Evolutionary conservation across 1,140 invertebrate species (phyloP), one percentile per base, ranked within the genome.

Genomic region (Reticulitermes speratus): DNA sequence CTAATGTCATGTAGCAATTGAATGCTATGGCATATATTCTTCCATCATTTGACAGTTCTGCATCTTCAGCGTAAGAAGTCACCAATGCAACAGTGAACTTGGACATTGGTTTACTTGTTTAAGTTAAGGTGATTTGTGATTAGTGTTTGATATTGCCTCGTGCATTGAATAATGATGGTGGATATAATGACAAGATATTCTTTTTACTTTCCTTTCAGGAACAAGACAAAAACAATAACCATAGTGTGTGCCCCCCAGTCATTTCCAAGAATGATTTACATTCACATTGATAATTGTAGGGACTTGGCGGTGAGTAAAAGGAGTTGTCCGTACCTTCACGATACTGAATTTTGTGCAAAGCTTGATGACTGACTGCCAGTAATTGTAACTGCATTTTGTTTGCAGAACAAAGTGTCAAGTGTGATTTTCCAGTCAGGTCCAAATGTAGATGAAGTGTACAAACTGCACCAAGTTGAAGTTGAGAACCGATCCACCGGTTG

Each of bases 281-380:
- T 99, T 45, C 97, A 99, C 89, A 95, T 99, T 86, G 98, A 99
- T 90, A 99, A 99, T 89, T 96, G 96, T 87, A 93, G 97, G 83
- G 98, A 99, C 91, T 93, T 97, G 87, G 95, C 94, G 90, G 97
- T 97, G 90, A 93, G 93, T 92, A 86, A 81, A 55, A 81, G 59
- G 82, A 85, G 55, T 23, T 82, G n/a, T 65, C 86, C 82, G 3
- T 48, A 87, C 86, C 9, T 5, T 81, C 19, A 16, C 19, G 0
- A 55, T 55, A 55, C 19, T 55, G 14, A 55, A 12, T 55, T 55
- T 1, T 14, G 19, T 55, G 52, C 19, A 21, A 55, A 55, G 19
- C 19, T 55, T 16, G 16, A 55, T 12, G 19, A 55, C 9, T 55
- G 52, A 55, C 14, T 55, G 19, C 52, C 19, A 55, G 19, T 21